Base-by-base conservation (phyloP, 2,797 vertebrate species). In the Enteromius treurensis region DNA sequence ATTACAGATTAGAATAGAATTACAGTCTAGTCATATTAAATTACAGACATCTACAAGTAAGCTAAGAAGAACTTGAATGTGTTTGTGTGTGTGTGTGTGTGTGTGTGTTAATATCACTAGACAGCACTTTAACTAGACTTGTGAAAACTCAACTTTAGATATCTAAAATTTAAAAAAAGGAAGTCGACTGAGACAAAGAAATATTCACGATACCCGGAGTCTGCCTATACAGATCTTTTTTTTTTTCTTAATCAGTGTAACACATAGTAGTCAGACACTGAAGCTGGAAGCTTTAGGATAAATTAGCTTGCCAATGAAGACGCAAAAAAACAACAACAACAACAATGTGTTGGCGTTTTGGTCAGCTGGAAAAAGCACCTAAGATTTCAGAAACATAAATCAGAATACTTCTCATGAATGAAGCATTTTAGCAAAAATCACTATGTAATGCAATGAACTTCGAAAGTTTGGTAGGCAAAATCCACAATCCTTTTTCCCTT, bases 121-220 rank as follows among this genome's bases (percentile, higher is more conserved):
- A 73, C 70, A 19, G 70, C 42, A 32, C 4, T 73, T 11, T 5
- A 32, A 11, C 10, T 34, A 21, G 9, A 34, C 29, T 3, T 53
- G n/a, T 49, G 26, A 7, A 21, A 51, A 11, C 17, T 51, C 26
- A 74, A 34, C 29, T 14, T 19, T 10, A 53, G 5, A 74, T 37
- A 21, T 55, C 19, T 34, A 74, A 74, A 53, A 34, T n/a, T 26
- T n/a, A 53, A 32, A 74, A 51, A 71, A 71, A 11, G 69, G 69
- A 49, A 73, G 15, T 49, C 69, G 19, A 19, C 26, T 5, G 23
- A 73, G 45, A 51, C 45, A 49, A 26, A 45, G 3, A 8, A 26
- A 68, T n/a, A 42, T 68, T 42, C 10, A n/a, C 1, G 2, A 47
- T 70, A 47, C 17, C 42, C 17, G 14, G 23, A 47, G 4, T 70